Evolutionary conservation across 2,113 vertebrate species (phyloP), one percentile per base, ranked within the genome.

Genomic region (Speoplatyrhinus poulsoni): DNA sequence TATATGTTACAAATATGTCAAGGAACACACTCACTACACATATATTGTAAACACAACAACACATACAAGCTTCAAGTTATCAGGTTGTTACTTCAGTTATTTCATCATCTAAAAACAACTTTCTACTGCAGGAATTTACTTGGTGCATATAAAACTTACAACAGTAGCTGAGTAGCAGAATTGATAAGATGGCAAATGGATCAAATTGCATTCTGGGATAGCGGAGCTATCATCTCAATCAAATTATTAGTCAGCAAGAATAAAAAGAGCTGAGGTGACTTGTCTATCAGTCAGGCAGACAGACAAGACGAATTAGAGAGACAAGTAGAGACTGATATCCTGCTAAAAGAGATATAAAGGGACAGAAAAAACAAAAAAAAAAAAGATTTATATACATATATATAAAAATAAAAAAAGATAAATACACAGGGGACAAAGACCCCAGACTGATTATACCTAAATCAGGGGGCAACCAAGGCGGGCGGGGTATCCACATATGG

Each of bases 191-290:
- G 12, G 56, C 26, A 58, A 58, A 32, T 32, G 56, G 55, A 12
- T 57, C 10, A n/a, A 32, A 52, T 19, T 64, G 47, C 13, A n/a
- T 52, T 64, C 62, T 52, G 62, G 36, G 36, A 41, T 62, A 5
- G 9, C 26, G 3, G 3, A 26, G 16, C 41, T 41, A 58, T 32
- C 65, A 26, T 58, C 53, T 57, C 53, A 15, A 12, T 8, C 3
- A 33, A 70, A 41, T 54, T 1, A 5, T 52, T 32, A n/a, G 26
- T 26, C 2, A 33, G 4, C 19, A 65, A 55, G 48, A 26, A 32
- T 17, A 46, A 65, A 59, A 48, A 13, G 48, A 69, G 57, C 19
- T 9, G 58, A 46, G 3, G 7, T 15, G 1, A 46, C 62, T 67
- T 53, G n/a, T 64, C 6, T 26, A 60, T 47, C 10, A 49, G 49